phyloP scores from a whole-genome alignment of 2,888 invertebrate species.

The Brachylomia viminalis region DNA sequence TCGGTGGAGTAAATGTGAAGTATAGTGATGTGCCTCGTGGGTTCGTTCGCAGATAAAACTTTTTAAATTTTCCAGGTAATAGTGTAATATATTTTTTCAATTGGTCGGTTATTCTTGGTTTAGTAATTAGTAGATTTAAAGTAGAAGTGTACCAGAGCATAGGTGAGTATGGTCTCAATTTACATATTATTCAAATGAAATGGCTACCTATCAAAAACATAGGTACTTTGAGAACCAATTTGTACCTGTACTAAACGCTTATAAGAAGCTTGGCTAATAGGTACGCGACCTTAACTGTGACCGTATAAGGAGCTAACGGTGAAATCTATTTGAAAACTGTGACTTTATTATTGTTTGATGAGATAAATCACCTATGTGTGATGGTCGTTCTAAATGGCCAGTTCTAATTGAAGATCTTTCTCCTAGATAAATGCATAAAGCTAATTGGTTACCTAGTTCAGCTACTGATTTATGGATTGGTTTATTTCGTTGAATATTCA shows the following conservation, averaged over 20 bases:
- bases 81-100: too few species aligned
- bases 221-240: conserved; percentile 1
- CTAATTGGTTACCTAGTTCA: conserved; percentile 51
- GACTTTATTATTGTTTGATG: conserved; percentile 21
- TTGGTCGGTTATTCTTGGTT: background rate
- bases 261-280: conserved; percentile 5
- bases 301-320: conserved; percentile 11
- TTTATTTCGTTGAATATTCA: conserved; percentile 57
- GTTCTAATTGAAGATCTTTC: conserved; percentile 44
- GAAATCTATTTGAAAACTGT: conserved; percentile 39
- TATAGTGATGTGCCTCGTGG: background rate
- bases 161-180: background rate
- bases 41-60: background rate
- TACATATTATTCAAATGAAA: background rate
- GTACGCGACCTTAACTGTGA: background rate
- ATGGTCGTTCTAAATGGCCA: conserved; percentile 24
- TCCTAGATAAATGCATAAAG: conserved; percentile 39
- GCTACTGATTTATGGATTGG: conserved; percentile 40
- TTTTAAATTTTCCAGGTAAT: too few species aligned
- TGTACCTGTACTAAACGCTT: background rate
- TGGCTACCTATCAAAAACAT: background rate
- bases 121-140: background rate
- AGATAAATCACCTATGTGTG: conserved; percentile 27
- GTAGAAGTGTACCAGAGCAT: background rate
- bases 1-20: conserved; percentile 19